Conservation (phyloP, 2,113 vertebrate genomes). For the Nothobranchius furzeri region DNA sequence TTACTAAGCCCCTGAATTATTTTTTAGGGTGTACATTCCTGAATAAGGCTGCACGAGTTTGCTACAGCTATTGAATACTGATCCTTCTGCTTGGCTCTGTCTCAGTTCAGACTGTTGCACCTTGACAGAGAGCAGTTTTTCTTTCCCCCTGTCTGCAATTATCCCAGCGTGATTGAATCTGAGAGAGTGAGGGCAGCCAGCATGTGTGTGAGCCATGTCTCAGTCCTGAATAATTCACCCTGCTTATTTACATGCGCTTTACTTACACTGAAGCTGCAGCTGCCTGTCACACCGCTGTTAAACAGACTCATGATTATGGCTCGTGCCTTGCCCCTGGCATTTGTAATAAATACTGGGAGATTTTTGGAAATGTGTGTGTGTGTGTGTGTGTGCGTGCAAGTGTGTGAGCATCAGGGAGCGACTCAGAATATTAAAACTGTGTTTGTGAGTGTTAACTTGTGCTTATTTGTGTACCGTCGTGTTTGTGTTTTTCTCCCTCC, state of each 20-base stretch:
- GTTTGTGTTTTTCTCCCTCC: conserved; percentile 36
- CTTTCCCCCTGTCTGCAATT: conserved; percentile 31
- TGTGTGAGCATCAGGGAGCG: conserved; percentile 27
- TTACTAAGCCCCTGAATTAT: too few species aligned
- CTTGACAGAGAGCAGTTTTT: conserved; percentile 29
- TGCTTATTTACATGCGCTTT: conserved; percentile 67
- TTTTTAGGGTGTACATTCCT: background rate
- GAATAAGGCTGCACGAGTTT: background rate
- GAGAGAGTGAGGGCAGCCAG: conserved; percentile 33
- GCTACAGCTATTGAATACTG: background rate
- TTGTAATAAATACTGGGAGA: conserved; percentile 54
- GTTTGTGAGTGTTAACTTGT: conserved; percentile 11
- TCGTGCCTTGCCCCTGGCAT: conserved; percentile 58
- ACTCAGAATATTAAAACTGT: conserved; percentile 12
- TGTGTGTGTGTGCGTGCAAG: background rate
- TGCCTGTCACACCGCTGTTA: conserved; percentile 67
- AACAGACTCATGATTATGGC: conserved; percentile 61
- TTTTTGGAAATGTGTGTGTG: conserved; percentile 30
- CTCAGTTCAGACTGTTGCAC: conserved; percentile 21
- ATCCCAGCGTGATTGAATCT: conserved; percentile 45
- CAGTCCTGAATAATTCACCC: conserved; percentile 59
- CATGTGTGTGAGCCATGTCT: conserved; percentile 28
- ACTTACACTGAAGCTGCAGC: conserved; percentile 69
- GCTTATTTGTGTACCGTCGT: background rate
- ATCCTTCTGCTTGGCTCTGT: conserved; percentile 5